phyloP scores from a whole-genome alignment of 2,113 vertebrate genomes.

The Pungitius pungitius region DNA sequence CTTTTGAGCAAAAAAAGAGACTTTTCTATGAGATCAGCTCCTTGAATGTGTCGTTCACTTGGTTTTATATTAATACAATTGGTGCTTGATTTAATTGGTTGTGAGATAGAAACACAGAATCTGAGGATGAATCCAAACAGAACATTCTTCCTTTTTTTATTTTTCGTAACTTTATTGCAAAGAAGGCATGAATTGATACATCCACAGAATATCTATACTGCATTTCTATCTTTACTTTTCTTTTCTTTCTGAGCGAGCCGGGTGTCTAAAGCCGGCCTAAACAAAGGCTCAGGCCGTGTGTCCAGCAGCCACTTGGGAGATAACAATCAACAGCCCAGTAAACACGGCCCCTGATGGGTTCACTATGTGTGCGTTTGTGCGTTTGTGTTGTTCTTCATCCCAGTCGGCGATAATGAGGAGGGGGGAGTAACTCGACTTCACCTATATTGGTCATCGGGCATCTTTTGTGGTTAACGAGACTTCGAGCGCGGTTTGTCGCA shows the following conservation, averaged over 20 bases:
- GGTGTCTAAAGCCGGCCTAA: constrained; percentile 40
- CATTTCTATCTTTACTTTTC: background rate
- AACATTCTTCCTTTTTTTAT: background rate
- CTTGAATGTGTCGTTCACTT: background rate
- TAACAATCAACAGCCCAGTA: constrained; percentile 53
- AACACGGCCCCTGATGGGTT: constrained; percentile 29
- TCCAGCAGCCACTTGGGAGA: constrained; percentile 55
- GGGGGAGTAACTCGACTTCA: constrained; percentile 28
- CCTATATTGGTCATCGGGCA: no score
- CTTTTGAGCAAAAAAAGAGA: background rate
- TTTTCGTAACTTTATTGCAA: background rate
- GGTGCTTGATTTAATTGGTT: background rate
- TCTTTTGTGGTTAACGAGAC: no score
- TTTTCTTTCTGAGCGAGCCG: no score
- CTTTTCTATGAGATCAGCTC: background rate
- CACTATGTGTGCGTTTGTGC: constrained; percentile 55
- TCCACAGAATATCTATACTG: background rate
- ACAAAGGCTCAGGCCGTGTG: constrained; percentile 52
- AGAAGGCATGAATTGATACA: background rate
- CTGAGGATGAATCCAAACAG: background rate
- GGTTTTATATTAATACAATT: background rate
- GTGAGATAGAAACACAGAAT: background rate
- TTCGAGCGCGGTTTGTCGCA: background rate
- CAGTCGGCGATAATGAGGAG: constrained; percentile 33
- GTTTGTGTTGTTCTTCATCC: constrained; percentile 36